Percentiles rank a stretch among this genome's conserved stretches.
Conservation (phyloP, 2,797 vertebrate species). For the Melopsittacus undulatus region DNA sequence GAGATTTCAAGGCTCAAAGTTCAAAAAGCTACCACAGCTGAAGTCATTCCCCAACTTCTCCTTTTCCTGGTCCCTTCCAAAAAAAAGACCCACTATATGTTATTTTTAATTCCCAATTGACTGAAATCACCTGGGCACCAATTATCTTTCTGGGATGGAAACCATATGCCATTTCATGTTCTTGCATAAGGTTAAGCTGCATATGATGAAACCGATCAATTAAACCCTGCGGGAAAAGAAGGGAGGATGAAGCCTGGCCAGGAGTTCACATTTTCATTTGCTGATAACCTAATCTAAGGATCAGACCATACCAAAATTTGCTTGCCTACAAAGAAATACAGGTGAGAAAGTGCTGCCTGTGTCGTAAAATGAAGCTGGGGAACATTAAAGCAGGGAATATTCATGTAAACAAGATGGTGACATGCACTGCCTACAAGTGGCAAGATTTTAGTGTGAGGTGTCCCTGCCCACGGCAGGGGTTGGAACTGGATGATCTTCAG, state of each 20-base stretch:
- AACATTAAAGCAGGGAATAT: neutral
- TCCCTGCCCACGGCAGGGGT: neutral
- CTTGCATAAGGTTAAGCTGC: constrained; percentile 89
- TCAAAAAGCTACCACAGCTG: constrained; percentile 28
- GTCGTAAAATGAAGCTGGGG: neutral
- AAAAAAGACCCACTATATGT: neutral
- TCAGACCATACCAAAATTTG: neutral
- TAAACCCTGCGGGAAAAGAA: constrained; percentile 70
- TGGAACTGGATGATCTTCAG: neutral
- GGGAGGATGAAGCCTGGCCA: neutral
- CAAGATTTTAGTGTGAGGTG: neutral
- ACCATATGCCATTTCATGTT: constrained; percentile 81
- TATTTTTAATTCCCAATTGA: constrained; percentile 68
- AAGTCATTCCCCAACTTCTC: neutral
- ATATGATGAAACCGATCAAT: constrained; percentile 84
- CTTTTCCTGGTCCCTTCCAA: neutral
- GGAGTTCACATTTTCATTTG: neutral
- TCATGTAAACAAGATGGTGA: neutral
- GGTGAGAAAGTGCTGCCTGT: neutral
- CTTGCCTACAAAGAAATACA: neutral
- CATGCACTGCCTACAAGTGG: neutral
- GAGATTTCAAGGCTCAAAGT: constrained; percentile 22
- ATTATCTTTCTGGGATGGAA: constrained; percentile 84
- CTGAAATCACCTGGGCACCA: constrained; percentile 85
- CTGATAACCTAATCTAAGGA: neutral